phyloP scores from a whole-genome alignment of 1,140 invertebrate species.

The Hyles vespertilio region DNA sequence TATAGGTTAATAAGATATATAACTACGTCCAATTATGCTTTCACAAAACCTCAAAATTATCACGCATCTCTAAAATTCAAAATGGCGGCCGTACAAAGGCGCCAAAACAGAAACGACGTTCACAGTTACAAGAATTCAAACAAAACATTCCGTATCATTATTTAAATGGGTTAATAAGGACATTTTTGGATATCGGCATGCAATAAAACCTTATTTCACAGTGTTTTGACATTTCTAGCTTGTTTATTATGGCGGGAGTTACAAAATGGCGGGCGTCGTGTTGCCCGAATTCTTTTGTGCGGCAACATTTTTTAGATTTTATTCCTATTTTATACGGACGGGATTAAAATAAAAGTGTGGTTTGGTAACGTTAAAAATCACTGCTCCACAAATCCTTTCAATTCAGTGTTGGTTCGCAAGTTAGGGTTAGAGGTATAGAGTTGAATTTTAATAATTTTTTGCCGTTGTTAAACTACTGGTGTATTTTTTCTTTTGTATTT shows the following conservation, averaged over 20 bases:
- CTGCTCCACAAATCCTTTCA: too few relatives aligned
- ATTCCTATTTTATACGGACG: neutral
- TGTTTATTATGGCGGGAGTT: neutral
- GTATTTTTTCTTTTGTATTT: too few relatives aligned
- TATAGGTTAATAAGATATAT: too few relatives aligned
- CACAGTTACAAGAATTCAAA: neutral
- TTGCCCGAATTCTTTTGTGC: conserved; percentile 1
- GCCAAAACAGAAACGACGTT: neutral
- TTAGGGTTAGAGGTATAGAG: too few relatives aligned
- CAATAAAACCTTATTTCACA: conserved; percentile 9
- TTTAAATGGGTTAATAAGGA: neutral
- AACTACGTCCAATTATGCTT: too few relatives aligned
- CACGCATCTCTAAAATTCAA: conserved; percentile 15
- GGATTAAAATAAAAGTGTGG: too few relatives aligned
- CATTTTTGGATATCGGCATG: neutral
- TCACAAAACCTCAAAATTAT: neutral
- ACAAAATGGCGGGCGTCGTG: neutral
- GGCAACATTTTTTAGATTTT: neutral
- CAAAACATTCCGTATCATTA: neutral
- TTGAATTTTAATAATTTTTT: too few relatives aligned
- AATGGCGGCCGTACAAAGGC: conserved; percentile 26
- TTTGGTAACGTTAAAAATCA: too few relatives aligned
- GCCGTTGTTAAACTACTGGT: too few relatives aligned
- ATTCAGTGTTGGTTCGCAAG: too few relatives aligned
- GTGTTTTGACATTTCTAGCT: conserved; percentile 12